Base-by-base conservation (phyloP, 2,113 vertebrate species). In the Procavia capensis region DNA sequence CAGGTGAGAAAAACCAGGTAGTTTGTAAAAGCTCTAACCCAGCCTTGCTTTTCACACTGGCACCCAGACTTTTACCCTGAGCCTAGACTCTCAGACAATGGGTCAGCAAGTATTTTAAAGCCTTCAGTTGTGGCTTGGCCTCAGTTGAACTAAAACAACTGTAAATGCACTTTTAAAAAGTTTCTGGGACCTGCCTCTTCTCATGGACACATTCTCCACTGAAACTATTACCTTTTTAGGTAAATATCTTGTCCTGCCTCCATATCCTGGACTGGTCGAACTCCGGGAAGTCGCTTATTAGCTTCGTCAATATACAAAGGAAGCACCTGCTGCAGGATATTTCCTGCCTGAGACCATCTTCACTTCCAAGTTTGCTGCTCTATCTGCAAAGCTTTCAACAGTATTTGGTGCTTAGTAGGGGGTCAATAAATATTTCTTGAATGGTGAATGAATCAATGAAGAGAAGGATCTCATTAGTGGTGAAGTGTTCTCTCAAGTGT, bases 271-370 rank as follows among this genome's bases (percentile, higher is more conserved):
- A 90, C 85, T 59, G 66, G 94, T 95, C 93, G 94, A 41, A 76
- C 88, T 64, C 86, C 93, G 86, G 91, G 91, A 95, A 83, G 88
- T 81, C 72, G 86, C 88, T 70, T 57, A 78, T 22, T 91, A 82
- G 74, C 83, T 95, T 80, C 88, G 79, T 83, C 88, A 94, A 85
- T 57, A 93, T 3, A 59, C 41, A 68, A 50, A 97, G 97, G 97
- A 97, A 96, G 47, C 96, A 97, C 91, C 96, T 96, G 97, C 63
- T 59, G 13, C 59, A 72, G 92, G 82, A 82, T 45, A 41, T 80
- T 97, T 97, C 96, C 95, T 96, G 96, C 76, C 82, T 16, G 14
- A 89, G 9, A 34, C 86, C 91, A 89, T 94, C 91, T 83, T 94
- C 90, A 68, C 68, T 76, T 89, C 88, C 93, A 93, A 81, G 68